These are phyloP conservation scores for Macrosteles quadrilineatus DNA, from an alignment of 1,140 invertebrate genomes.

Conservation along the genomic window DNA sequence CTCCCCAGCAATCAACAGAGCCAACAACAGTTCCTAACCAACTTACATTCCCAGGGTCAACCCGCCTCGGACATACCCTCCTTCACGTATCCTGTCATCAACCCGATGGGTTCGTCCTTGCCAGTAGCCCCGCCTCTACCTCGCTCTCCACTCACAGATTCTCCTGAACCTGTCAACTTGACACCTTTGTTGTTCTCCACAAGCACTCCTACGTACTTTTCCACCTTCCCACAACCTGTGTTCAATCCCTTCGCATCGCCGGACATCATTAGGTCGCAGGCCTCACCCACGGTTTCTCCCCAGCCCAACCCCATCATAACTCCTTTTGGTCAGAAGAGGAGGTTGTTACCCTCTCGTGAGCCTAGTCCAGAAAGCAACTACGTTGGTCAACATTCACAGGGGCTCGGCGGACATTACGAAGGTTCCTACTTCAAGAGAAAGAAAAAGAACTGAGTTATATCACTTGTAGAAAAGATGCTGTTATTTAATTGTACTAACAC, in stretches of 20 bases:
- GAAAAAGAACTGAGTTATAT: slow-evolving; percentile 42
- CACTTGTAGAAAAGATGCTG: too few relatives aligned
- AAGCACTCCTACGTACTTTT: background rate
- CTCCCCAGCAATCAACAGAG: slow-evolving; percentile 48
- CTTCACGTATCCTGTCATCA: slow-evolving; percentile 35
- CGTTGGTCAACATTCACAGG: slow-evolving; percentile 59
- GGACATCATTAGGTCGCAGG: slow-evolving; percentile 32
- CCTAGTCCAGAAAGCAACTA: slow-evolving; percentile 56
- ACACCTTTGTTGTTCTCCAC: background rate
- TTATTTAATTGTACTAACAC: too few relatives aligned
- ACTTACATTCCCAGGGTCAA: slow-evolving; percentile 30
- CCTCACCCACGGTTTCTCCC: slow-evolving; percentile 17
- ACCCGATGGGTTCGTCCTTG: slow-evolving; percentile 28
- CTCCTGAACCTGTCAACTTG: slow-evolving; percentile 25
- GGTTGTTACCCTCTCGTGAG: slow-evolving; percentile 56
- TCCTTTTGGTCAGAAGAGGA: slow-evolving; percentile 55
- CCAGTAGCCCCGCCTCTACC: too few relatives aligned
- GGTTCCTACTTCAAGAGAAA: slow-evolving; percentile 56
- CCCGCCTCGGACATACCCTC: slow-evolving; percentile 34
- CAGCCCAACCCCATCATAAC: slow-evolving; percentile 40
- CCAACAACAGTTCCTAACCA: slow-evolving; percentile 46
- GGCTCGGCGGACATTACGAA: slow-evolving; percentile 61
- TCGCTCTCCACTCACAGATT: slow-evolving; percentile 28
- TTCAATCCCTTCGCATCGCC: slow-evolving; percentile 34
- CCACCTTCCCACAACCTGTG: slow-evolving; percentile 27